Evolutionary conservation across 2,797 vertebrate species (phyloP).

Genomic region (Enteromius anoplus): DNA sequence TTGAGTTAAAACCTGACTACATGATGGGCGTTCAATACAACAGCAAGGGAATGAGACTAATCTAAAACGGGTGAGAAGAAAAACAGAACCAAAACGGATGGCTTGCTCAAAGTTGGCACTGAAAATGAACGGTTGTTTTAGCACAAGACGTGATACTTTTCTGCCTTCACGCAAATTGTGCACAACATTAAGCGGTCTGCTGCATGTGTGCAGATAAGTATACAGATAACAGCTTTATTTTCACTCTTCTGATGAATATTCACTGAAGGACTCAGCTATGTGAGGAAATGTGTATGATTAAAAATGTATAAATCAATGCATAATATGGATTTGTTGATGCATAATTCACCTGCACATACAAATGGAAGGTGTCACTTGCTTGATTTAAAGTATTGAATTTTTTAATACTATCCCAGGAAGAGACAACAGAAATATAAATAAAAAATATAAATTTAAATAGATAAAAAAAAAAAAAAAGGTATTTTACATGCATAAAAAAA

Average conservation of each 20-base stretch:
- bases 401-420: constrained; percentile 1
- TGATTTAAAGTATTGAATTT: constrained; percentile 42
- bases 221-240: constrained; percentile 41
- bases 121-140: constrained; percentile 36
- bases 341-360: constrained; percentile 77
- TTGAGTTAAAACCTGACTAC: constrained; percentile 63
- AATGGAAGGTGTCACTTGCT: constrained; percentile 70
- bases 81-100: constrained; percentile 27
- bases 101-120: constrained; percentile 4
- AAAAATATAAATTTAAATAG: background rate
- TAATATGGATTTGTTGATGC: constrained; percentile 71
- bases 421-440: background rate
- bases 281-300: constrained; percentile 71
- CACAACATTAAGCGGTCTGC: constrained; percentile 23
- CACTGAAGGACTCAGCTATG: constrained; percentile 60
- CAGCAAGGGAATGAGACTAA: constrained; percentile 45
- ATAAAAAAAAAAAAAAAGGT: background rate
- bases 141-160: constrained; percentile 24
- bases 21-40: constrained; percentile 27
- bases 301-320: constrained; percentile 76
- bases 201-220: constrained; percentile 21
- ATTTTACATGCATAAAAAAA: too few species aligned
- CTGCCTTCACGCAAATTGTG: constrained; percentile 27
- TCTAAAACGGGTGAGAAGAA: constrained; percentile 5
- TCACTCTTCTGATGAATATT: constrained; percentile 51